These are phyloP conservation scores for Alsophila aescularia DNA, from an alignment of 2,888 invertebrate genomes.

Conservation along the genomic window DNA sequence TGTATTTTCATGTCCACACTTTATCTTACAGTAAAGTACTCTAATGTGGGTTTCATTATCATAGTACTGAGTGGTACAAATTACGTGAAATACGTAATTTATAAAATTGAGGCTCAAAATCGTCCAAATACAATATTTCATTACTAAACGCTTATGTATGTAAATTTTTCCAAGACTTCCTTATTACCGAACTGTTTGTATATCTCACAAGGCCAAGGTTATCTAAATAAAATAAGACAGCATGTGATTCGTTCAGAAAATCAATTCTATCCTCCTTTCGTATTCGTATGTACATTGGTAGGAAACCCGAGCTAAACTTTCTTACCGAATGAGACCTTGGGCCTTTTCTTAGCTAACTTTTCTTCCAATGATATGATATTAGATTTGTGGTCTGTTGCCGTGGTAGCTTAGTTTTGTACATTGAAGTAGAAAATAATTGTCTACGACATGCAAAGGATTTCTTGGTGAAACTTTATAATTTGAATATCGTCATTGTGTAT, in stretches of 20 bases:
- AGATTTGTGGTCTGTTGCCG: constrained; percentile 27
- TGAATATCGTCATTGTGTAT: constrained; percentile 61
- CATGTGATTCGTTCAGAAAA: constrained; percentile 50
- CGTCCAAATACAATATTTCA: constrained; percentile 9
- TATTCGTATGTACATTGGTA: constrained; percentile 39
- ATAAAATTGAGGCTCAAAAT: constrained; percentile 2
- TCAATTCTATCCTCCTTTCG: constrained; percentile 42
- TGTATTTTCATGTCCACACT: constrained; percentile 7
- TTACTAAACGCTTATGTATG: constrained; percentile 36
- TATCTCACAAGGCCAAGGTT: constrained; percentile 69
- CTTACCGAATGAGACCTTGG: constrained; percentile 24
- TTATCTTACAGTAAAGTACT: constrained; percentile 13
- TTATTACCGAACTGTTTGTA: constrained; percentile 63
- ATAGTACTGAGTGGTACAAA: neutral
- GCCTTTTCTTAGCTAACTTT: constrained; percentile 16
- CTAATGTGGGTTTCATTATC: constrained; percentile 13
- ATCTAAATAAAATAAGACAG: constrained; percentile 49
- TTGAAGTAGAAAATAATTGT: constrained; percentile 7
- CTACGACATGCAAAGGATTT: constrained; percentile 47
- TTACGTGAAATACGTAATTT: neutral
- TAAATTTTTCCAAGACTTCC: constrained; percentile 56
- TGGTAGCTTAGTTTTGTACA: constrained; percentile 14
- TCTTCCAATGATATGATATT: neutral
- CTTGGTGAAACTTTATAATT: constrained; percentile 53
- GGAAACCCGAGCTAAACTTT: constrained; percentile 32